Conservation (phyloP, 1,140 invertebrate genomes). For the Scylla paramamosain region DNA sequence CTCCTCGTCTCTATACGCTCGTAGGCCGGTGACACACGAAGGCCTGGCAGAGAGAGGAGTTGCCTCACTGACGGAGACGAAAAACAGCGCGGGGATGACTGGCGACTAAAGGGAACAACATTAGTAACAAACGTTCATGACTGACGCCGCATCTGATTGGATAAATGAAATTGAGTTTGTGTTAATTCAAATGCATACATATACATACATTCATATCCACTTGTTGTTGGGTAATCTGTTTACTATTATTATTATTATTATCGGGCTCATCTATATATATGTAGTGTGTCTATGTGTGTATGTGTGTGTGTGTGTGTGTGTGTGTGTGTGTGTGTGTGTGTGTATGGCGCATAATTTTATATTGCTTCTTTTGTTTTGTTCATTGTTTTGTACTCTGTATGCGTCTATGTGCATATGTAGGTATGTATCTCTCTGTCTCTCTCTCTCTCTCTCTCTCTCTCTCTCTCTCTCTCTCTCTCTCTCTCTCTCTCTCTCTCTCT, state of each 20-base stretch:
- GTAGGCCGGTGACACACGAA: background rate
- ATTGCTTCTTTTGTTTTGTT: no score
- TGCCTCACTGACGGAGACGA: no score
- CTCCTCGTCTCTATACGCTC: no score
- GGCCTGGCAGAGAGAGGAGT: background rate
- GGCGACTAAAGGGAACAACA: background rate
- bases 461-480: no score
- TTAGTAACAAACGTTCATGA: slow-evolving; percentile 2
- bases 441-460: no score
- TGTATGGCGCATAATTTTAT: background rate
- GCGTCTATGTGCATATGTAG: no score
- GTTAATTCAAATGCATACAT: background rate
- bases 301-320: background rate
- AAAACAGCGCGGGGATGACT: background rate
- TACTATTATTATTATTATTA: no score
- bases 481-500: no score
- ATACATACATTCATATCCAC: background rate
- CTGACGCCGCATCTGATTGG: background rate
- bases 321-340: background rate
- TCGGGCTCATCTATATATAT: no score
- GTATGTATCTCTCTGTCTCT: no score
- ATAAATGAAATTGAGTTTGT: background rate
- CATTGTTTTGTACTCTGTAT: no score
- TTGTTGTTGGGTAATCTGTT: background rate
- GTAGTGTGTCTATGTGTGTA: background rate